Evolutionary conservation across 2,888 invertebrate genomes (phyloP), one percentile per base, ranked within the genome.

Genomic region (Agapetus fuscipes): DNA sequence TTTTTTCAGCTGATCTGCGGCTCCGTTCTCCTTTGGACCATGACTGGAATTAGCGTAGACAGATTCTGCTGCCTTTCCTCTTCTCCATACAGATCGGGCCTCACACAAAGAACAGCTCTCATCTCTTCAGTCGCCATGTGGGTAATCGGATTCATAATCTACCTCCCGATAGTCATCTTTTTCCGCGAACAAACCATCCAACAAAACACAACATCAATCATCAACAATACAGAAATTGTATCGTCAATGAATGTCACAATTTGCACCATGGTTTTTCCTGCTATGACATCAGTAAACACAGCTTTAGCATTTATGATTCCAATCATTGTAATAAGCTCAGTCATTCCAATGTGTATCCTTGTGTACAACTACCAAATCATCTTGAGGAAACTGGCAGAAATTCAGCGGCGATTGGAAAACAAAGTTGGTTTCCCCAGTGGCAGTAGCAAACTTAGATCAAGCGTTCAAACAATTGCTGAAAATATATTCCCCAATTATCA

Each of bases 11-110:
- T 73, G 43, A 72, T 73, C 9, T 71, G 73, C 50, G 73, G 72
- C 14, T 70, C 71, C 40, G 72, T 72, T 17, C 59, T 74, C 6
- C 59, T 74, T 17, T 74, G 74, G 74, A 73, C 73, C 2, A 52
- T 74, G 31, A 71, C 72, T 10, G 56, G 72, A 37, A 73, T 74
- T 56, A 72, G 71, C 45, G 67, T 72, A 57, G 74, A 74, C 53
- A 59, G 73, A 15, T 63, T 73, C 50, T 59, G 68, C 13, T 74
- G 73, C 54, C 64, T 74, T 37, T 69, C 68, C 3, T 60, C 71
- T 10, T 68, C 72, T n/a, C 72, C 72, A 2, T 71, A 72, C 51
- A 61, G 70, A 39, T 69, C 71, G 15, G 62, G 63, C 37, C 57
- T 71, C 34, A 61, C 66, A 20, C 68, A 68, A 2, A 53, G 54